Evolutionary conservation across 92 coral and sea anemone genomes (phyloP), one percentile per base, ranked within the genome.

Genomic region (Phenganax marumi): DNA sequence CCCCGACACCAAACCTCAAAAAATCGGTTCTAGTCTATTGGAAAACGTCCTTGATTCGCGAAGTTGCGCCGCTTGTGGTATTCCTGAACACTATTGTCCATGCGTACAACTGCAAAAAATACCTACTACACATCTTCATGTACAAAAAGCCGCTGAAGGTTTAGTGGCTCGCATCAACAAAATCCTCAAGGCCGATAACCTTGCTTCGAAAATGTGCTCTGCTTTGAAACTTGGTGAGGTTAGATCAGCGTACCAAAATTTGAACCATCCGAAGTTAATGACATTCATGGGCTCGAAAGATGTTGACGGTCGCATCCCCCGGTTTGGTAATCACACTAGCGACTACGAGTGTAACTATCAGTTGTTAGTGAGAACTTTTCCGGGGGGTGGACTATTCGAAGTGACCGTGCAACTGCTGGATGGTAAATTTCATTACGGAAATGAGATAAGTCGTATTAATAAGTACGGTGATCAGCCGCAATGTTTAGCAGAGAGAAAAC

Each of bases 61-160:
- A 70, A 91, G 88, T 33, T 94, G 98, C 71, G 73, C 79, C 25
- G 76, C 83, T 12, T 89, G 97, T 11, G 95, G 97, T 2, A 91
- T 94, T 6, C 92, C 93, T 10, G 93, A 89, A 24, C 98, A 94
- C 75, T 92, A 94, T 89, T 94, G 98, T 86, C 95, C 98, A 77
- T 94, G 98, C 85, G 73, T 92, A 46, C 91, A 86, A 24, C 83
- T 89, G 87, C 84, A 89, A 69, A 52, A 87, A 52, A 89, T 89
- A 26, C 86, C 90, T 79, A 80, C 84, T 10, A 54, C 87, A 53
- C 91, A 86, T 73, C 24, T 48, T 24, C 97, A 92, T 75, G 88
- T 89, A 65, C 80, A 61, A 51, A 68, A 74, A 50, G 85, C 94
- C 21, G 92, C 94, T 0, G 77, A 80, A 25, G 91, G 90, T 12